phyloP scores from a whole-genome alignment of 2,888 invertebrate species.

The Leptothorax acervorum region DNA sequence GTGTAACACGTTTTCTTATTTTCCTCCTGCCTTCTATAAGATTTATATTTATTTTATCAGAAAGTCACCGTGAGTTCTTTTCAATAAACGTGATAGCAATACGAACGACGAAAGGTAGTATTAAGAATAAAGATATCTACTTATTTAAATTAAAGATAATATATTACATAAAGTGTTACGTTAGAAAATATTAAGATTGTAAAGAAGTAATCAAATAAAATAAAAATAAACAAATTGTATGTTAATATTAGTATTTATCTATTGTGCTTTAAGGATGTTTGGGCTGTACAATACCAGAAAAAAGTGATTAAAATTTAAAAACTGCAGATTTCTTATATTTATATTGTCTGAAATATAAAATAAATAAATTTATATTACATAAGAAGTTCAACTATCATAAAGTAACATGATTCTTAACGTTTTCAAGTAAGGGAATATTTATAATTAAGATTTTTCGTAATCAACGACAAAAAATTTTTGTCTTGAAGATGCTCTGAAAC shows the following conservation, averaged over 20 bases:
- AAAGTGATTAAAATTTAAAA: too few species aligned
- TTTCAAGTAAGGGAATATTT: too few species aligned
- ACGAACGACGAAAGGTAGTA: not conserved
- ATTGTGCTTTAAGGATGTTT: too few species aligned
- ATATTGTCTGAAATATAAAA: too few species aligned
- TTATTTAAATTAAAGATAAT: not conserved
- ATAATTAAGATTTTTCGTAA: too few species aligned
- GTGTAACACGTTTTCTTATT: slow-evolving; percentile 10
- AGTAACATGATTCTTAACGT: too few species aligned
- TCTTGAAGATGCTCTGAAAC: too few species aligned
- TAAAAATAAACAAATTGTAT: slow-evolving; percentile 1
- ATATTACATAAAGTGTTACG: not conserved
- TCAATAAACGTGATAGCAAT: not conserved
- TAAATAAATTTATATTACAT: too few species aligned
- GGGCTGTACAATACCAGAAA: too few species aligned
- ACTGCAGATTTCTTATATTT: too few species aligned
- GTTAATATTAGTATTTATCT: not conserved
- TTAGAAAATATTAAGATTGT: not conserved
- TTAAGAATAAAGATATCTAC: not conserved
- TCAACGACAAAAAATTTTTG: too few species aligned
- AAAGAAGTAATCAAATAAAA: not conserved
- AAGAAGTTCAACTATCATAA: too few species aligned
- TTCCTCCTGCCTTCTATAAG: not conserved
- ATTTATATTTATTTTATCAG: not conserved
- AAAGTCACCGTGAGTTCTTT: not conserved